Evolutionary conservation across 2,888 invertebrate species (phyloP).

Genomic region (Melipona bicolor): DNA sequence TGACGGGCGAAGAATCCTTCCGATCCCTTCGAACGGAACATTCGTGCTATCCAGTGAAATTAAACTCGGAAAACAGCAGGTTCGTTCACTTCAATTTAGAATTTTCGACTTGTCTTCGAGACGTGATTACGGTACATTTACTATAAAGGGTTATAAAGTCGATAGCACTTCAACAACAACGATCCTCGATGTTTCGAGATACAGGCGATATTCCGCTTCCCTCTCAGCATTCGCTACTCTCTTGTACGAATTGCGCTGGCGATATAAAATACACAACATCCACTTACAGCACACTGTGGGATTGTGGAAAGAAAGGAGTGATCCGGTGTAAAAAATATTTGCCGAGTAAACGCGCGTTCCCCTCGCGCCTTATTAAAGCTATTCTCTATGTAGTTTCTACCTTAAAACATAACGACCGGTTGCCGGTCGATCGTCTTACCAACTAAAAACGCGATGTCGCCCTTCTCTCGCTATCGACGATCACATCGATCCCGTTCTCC

Average conservation of each 20-base stretch:
- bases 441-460: conserved; percentile 48
- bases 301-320: conserved; percentile 18
- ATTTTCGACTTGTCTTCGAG: neutral
- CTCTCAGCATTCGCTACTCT: neutral
- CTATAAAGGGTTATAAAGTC: too few species aligned
- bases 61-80: neutral
- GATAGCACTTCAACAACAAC: neutral
- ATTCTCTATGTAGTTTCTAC: conserved; percentile 57
- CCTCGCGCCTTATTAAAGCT: conserved; percentile 57
- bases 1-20: neutral
- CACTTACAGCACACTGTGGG: neutral
- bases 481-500: conserved; percentile 23
- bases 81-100: neutral
- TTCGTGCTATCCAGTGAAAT: neutral
- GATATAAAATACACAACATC: conserved; percentile 29
- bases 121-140: neutral
- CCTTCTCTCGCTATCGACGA: neutral
- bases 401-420: conserved; percentile 58
- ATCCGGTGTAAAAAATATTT: conserved; percentile 48
- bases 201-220: neutral
- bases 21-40: neutral
- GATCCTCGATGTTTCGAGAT: conserved; percentile 29
- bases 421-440: conserved; percentile 54
- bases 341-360: conserved; percentile 56
- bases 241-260: neutral